Percentiles rank a stretch among this genome's conserved stretches.
Evolutionary conservation across 1,140 invertebrate species (phyloP).

Genomic region (Whitmania pigra): DNA sequence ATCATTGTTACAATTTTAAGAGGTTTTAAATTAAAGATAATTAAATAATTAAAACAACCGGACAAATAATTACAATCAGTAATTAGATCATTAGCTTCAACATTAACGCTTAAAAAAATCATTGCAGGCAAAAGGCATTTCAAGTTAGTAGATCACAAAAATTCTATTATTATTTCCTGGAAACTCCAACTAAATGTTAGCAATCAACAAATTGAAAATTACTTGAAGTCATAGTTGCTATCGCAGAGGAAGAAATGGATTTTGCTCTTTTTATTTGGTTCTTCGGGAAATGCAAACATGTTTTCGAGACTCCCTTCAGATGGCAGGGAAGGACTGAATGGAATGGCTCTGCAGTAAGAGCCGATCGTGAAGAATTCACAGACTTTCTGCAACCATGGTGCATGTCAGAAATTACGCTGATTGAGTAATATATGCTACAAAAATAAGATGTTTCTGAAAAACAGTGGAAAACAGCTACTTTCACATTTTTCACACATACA

Average conservation of each 20-base stretch:
- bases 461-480: not conserved
- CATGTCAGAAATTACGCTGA: not conserved
- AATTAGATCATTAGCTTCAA: too few relatives aligned
- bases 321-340: conserved; percentile 19
- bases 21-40: not conserved
- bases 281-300: conserved; percentile 23
- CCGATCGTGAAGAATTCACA: conserved; percentile 22
- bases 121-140: too few relatives aligned
- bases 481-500: not conserved
- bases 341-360: conserved; percentile 21
- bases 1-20: not conserved
- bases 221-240: conserved; percentile 14
- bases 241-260: conserved; percentile 22
- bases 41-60: too few relatives aligned
- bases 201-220: not conserved
- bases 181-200: too few relatives aligned
- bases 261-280: conserved; percentile 23
- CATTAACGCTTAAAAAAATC: too few relatives aligned
- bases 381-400: conserved; percentile 12
- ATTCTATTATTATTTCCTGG: too few relatives aligned
- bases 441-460: not conserved
- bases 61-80: too few relatives aligned
- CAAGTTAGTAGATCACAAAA: too few relatives aligned
- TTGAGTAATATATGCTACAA: not conserved
- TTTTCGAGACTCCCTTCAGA: conserved; percentile 15